Evolutionary conservation across 2,888 invertebrate genomes (phyloP), one percentile per base, ranked within the genome.

Genomic region (Pollenia labialis): DNA sequence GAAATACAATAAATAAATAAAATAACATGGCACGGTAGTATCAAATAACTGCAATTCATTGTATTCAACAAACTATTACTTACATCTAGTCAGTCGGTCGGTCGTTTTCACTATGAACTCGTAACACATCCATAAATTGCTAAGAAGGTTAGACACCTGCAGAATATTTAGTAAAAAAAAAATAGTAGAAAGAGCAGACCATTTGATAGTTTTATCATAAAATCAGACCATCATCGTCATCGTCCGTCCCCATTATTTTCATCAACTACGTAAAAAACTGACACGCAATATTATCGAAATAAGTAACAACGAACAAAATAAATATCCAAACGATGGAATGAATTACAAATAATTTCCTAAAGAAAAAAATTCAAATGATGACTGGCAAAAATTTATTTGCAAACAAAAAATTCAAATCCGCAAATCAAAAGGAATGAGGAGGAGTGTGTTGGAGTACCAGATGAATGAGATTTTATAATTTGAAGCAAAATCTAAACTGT

Each of bases 251-350:
- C 62, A 18, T 56, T 11, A 54, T 46, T 10, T 32, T 42, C 68
- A 79, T 58, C 58, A 79, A 69, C 69, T 66, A 58, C 64, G 32
- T 32, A 32, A 32, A 32, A 69, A 79, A 62, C 82, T 86, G 83
- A 75, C 82, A 86, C 74, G 86, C 79, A 86, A 82, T 50, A 58
- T 66, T 68, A 81, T 81, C 16, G 23, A 54, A 71, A 71, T 44
- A 69, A 58, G 66, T 44, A 46, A 16, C 16, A 52, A n/a, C 8
- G 69, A 54, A 11, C 14, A 18, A 68, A 18, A 52, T 44, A 40
- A 79, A 85, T 66, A 64, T 16, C 23, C 46, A 52, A 69, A 58
- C 52, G 42, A 77, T 58, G 69, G 32, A 62, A 52, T 42, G 69
- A 54, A 60, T 62, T 42, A 40, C 68, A 79, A 69, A 79, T 79